phyloP scores from a whole-genome alignment of 2,888 invertebrate species.

The Eumacrocentrus americanus region DNA sequence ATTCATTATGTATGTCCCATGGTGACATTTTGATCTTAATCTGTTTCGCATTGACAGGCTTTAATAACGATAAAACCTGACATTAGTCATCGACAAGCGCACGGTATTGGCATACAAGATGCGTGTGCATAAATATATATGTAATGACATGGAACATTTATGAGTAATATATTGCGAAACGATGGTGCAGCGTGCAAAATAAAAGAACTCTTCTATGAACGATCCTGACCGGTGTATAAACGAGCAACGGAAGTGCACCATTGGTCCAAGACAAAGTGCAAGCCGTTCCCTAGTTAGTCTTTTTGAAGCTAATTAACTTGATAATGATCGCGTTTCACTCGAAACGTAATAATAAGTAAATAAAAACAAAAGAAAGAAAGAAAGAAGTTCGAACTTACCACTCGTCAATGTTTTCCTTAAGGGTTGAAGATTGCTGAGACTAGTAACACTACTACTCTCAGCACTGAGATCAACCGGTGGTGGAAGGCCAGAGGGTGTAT shows the following conservation, averaged over 20 bases:
- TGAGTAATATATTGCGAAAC: constrained; percentile 55
- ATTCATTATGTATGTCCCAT: constrained; percentile 48
- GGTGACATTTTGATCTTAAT: constrained; percentile 37
- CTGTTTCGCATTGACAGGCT: background rate
- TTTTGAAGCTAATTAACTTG: background rate
- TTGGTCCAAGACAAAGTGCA: constrained; percentile 40
- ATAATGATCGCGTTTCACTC: background rate
- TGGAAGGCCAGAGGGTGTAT: constrained; percentile 82
- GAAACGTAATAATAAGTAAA: constrained; percentile 26
- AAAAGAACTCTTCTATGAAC: constrained; percentile 40
- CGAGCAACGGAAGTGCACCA: constrained; percentile 47
- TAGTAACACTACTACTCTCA: constrained; percentile 94
- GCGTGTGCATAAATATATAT: constrained; percentile 45
- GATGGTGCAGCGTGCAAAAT: constrained; percentile 59
- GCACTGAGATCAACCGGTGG: constrained; percentile 86
- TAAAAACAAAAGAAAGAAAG: constrained; percentile 17
- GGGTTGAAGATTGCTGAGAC: constrained; percentile 83
- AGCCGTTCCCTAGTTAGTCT: constrained; percentile 32
- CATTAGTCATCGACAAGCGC: constrained; percentile 44
- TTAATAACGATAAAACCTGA: background rate
- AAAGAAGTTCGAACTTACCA: constrained; percentile 62
- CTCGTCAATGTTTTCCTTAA: constrained; percentile 81
- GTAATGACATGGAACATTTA: constrained; percentile 58
- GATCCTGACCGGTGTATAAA: constrained; percentile 25
- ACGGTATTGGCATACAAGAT: constrained; percentile 52